Conservation (phyloP, 64 coral and sea anemone genomes). For the Stichodactyla mertensii region DNA sequence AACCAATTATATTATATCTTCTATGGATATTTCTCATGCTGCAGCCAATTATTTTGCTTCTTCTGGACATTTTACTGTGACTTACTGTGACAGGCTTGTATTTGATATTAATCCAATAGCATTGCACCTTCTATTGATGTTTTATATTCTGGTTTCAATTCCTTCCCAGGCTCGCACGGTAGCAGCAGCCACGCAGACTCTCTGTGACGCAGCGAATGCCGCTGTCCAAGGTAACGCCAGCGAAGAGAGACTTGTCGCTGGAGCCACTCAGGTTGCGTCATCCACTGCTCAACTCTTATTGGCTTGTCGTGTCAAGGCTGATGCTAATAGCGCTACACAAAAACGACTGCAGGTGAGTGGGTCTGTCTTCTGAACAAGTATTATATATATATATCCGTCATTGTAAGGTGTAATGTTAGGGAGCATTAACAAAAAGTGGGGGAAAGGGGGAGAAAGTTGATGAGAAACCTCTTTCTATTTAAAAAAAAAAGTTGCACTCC, state of each 20-base stretch:
- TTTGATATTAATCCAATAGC: background rate
- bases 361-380: background rate
- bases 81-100: background rate
- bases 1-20: background rate
- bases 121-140: background rate
- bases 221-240: constrained; percentile 95
- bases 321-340: constrained; percentile 84
- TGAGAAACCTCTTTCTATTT: too few species aligned
- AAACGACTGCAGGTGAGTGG: constrained; percentile 88
- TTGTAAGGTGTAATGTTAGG: too few species aligned
- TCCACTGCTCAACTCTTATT: constrained; percentile 89
- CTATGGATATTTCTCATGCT: background rate
- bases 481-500: too few species aligned
- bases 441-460: too few species aligned
- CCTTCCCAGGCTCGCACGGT: constrained; percentile 77
- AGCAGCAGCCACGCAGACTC: constrained; percentile 83
- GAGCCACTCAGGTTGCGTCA: constrained; percentile 79
- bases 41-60: background rate
- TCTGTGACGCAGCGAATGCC: constrained; percentile 90
- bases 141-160: background rate
- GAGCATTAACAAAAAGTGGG: too few species aligned
- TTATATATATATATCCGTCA: too few species aligned
- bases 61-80: background rate
- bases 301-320: constrained; percentile 95
- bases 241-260: constrained; percentile 84